These are phyloP conservation scores for Hylaea fasciaria DNA, from an alignment of 2,888 invertebrate genomes.

Conservation along the genomic window DNA sequence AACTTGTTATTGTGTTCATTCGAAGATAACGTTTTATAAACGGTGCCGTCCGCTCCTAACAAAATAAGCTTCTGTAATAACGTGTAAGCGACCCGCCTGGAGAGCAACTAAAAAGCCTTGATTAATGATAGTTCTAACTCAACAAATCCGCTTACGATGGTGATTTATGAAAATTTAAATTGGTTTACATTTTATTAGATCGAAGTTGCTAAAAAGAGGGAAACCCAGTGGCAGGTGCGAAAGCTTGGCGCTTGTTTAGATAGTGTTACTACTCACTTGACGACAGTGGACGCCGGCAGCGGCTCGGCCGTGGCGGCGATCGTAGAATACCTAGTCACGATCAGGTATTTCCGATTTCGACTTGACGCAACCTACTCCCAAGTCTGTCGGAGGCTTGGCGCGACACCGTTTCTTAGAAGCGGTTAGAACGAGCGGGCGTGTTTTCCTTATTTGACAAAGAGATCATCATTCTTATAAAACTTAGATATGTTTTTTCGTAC, in stretches of 20 bases:
- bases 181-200: slow-evolving; percentile 17
- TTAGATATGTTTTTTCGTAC: too few species aligned
- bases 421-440: slow-evolving; percentile 45
- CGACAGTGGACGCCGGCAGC: slow-evolving; percentile 5
- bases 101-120: slow-evolving; percentile 69
- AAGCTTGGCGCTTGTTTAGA: slow-evolving; percentile 12
- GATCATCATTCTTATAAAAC: slow-evolving; percentile 5
- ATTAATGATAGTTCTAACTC: slow-evolving; percentile 65
- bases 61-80: slow-evolving; percentile 83
- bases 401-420: slow-evolving; percentile 60
- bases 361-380: slow-evolving; percentile 54
- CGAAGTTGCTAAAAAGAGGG: slow-evolving; percentile 20
- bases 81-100: slow-evolving; percentile 73
- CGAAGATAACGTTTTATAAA: slow-evolving; percentile 84
- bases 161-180: slow-evolving; percentile 39
- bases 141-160: slow-evolving; percentile 50
- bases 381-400: slow-evolving; percentile 47
- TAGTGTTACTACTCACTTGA: slow-evolving; percentile 4
- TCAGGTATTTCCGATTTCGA: slow-evolving; percentile 63
- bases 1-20: slow-evolving; percentile 84
- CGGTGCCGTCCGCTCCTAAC: slow-evolving; percentile 81
- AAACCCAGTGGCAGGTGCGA: slow-evolving; percentile 13
- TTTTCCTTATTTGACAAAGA: slow-evolving; percentile 63
- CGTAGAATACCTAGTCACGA: slow-evolving; percentile 55
- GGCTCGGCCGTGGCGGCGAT: not conserved